Base-by-base conservation (phyloP, 2,888 invertebrate species). In the Drosophila neonasuta region DNA sequence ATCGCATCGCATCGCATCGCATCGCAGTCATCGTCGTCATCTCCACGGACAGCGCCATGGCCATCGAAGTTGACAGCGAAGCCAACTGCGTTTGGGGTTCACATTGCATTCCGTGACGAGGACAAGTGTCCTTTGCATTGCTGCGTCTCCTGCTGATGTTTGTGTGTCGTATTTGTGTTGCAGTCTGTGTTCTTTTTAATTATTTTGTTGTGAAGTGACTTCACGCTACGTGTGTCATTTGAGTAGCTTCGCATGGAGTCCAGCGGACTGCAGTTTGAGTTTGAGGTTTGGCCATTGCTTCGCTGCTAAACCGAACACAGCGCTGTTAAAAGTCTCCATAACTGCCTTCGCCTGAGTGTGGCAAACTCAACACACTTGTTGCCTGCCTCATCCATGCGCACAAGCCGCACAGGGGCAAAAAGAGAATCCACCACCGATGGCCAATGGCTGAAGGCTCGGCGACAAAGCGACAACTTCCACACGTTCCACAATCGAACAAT, bases 391-490 rank as follows among this genome's bases (percentile, higher is more conserved):
- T 44, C 11, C 64, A 56, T 84, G 81, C 86, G 84, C 86, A 82
- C 60, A 68, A 54, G 71, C 42, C 20, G 17, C 29, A 15, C 39
- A 32, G 15, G 29, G 13, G 7, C 11, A 10, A 36, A 5, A 1
- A 3, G n/a, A 5, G 10, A 73, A 77, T 57, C 70, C 77, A 83
- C 87, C 83, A 85, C 70, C 70, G 67, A 39, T 58, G 61, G 74
- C 72, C 79, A 86, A 86, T 81, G 80, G 80, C 72, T 80, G 86
- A 77, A 74, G 44, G 49, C 24, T 9, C 20, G 3, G 81, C 82
- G 74, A 84, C 82, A 83, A 81, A 71, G 85, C 87, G 73, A 86
- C 87, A 79, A 20, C 29, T 54, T 83, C 81, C 86, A 81, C 78
- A 83, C 45, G 30, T 34, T 74, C 63, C 64, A 68, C 77, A 71